phyloP scores from a whole-genome alignment of 2,113 vertebrate genomes.

The Bostrychus sinensis region DNA sequence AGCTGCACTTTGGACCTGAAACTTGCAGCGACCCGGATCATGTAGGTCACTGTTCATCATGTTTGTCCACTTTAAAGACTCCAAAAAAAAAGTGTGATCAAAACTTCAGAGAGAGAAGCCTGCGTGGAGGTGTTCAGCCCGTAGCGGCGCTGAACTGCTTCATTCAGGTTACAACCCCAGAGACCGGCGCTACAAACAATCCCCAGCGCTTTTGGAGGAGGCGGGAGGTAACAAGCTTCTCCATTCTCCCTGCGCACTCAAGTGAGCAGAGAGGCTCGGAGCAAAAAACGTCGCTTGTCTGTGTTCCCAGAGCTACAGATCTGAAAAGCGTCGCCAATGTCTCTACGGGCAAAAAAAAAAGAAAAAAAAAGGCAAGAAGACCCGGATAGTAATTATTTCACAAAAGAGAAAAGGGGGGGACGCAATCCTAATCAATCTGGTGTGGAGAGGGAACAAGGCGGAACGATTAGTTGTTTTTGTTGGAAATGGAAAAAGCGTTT shows the following conservation, averaged over 20 bases:
- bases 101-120: not conserved
- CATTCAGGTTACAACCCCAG: constrained; percentile 19
- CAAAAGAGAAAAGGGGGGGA: constrained; percentile 18
- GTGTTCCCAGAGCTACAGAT: constrained; percentile 32
- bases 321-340: constrained; percentile 4
- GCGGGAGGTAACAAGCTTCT: constrained; percentile 32
- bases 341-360: constrained; percentile 5
- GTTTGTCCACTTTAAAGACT: constrained; percentile 3
- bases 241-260: constrained; percentile 43
- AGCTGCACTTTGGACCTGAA: not conserved
- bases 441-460: constrained; percentile 9
- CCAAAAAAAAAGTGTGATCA: not conserved
- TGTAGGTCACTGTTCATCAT: constrained; percentile 10
- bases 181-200: constrained; percentile 28
- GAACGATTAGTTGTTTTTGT: constrained; percentile 23
- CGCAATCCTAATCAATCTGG: constrained; percentile 33
- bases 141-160: constrained; percentile 12
- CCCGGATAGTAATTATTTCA: constrained; percentile 19
- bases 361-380: not conserved
- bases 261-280: constrained; percentile 26
- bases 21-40: not conserved
- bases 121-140: constrained; percentile 8
- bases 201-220: constrained; percentile 33
- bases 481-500: constrained; percentile 21
- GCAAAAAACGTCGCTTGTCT: constrained; percentile 22